A percentile compares a stretch with the other conserved stretches of the same genome.
These are phyloP conservation scores for Albula goreensis DNA, from an alignment of 2,113 vertebrate species.

Conservation along the genomic window DNA sequence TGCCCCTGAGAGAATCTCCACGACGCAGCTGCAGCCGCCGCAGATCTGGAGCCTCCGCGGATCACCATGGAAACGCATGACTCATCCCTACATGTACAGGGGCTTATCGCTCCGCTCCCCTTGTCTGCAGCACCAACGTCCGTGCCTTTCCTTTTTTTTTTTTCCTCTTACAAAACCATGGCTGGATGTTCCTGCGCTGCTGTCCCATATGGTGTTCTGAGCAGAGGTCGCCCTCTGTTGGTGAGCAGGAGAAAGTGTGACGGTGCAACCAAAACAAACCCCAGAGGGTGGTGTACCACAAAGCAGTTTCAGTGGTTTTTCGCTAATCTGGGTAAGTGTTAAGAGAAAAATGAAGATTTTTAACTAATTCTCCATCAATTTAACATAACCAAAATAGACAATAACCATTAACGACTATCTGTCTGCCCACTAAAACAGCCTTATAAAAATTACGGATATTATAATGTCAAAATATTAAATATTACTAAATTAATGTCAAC, in stretches of 20 bases:
- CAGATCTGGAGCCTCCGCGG: background rate
- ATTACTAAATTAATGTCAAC: too few relatives aligned
- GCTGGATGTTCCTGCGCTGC: slow-evolving; percentile 9
- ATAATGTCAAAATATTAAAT: too few relatives aligned
- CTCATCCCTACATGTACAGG: slow-evolving; percentile 19
- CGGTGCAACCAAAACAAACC: slow-evolving; percentile 46
- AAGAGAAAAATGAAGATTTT: too few relatives aligned
- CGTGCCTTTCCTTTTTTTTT: background rate
- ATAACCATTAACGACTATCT: too few relatives aligned
- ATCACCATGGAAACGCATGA: slow-evolving; percentile 28
- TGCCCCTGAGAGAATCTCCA: background rate
- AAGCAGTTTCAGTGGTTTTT: too few relatives aligned
- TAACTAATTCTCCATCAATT: too few relatives aligned
- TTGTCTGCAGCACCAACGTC: slow-evolving; percentile 29
- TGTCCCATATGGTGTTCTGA: background rate
- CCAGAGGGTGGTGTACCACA: too few relatives aligned
- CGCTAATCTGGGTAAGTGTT: too few relatives aligned
- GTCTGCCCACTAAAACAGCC: background rate
- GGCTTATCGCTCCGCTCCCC: slow-evolving; percentile 10
- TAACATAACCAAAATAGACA: too few relatives aligned
- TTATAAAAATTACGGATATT: too few relatives aligned
- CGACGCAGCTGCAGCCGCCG: background rate
- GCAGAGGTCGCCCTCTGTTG: slow-evolving; percentile 27
- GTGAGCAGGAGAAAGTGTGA: slow-evolving; percentile 20
- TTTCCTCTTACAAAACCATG: background rate